These are phyloP conservation scores for Amphibalanus amphitrite DNA, from an alignment of 1,140 invertebrate species.

Conservation along the genomic window DNA sequence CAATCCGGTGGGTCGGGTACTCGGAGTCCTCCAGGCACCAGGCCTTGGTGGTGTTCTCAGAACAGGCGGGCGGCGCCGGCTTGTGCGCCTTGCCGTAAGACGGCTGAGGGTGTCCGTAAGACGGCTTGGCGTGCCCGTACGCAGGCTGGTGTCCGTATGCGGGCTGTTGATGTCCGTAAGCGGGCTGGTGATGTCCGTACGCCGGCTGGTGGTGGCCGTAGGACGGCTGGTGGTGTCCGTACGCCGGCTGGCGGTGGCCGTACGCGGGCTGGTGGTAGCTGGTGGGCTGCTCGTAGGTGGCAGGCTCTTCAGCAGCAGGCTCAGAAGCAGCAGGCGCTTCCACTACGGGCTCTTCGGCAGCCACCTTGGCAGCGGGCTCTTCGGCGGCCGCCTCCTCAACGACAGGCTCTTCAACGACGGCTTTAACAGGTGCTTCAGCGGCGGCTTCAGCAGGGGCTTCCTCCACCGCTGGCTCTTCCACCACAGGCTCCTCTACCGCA, in stretches of 20 bases:
- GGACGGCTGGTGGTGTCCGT: background rate
- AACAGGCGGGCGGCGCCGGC: constrained; percentile 8
- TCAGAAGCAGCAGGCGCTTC: too few species aligned
- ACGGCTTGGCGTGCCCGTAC: constrained; percentile 1
- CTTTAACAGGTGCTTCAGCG: too few species aligned
- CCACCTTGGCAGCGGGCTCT: too few species aligned
- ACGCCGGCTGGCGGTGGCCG: background rate
- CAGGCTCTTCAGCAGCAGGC: background rate
- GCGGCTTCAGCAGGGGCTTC: background rate
- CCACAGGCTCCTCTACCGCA: background rate
- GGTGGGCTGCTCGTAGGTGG: background rate
- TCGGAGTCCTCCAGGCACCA: constrained; percentile 17
- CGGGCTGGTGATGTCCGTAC: constrained; percentile 2
- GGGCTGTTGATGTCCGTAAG: constrained; percentile 12
- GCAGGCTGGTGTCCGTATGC: constrained; percentile 12
- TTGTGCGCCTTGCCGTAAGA: background rate
- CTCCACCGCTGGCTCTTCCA: background rate
- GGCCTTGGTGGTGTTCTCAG: constrained; percentile 14
- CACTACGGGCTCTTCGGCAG: too few species aligned
- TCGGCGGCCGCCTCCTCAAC: too few species aligned
- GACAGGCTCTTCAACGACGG: too few species aligned
- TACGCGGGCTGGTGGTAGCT: background rate
- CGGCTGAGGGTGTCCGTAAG: background rate
- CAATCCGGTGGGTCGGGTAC: constrained; percentile 16
- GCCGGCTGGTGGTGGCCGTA: background rate